Evolutionary conservation across 1,140 invertebrate species (phyloP).

Genomic region (Zaprionus ghesquierei): DNA sequence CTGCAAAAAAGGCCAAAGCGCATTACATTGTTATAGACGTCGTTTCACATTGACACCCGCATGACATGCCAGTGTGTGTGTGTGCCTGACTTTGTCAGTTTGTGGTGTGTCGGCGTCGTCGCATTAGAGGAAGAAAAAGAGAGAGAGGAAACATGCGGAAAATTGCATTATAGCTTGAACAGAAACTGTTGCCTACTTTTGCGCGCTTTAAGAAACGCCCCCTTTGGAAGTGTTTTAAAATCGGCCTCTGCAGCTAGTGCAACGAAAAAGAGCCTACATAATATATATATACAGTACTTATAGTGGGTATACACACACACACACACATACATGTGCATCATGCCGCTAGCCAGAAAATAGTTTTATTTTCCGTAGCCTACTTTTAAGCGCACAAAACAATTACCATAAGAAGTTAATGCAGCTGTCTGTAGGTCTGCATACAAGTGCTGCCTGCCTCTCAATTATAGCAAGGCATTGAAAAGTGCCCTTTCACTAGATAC

Average conservation of each 20-base stretch:
- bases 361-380: slow-evolving; percentile 21
- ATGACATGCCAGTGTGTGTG: background rate
- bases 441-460: background rate
- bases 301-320: background rate
- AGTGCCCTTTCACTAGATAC: background rate
- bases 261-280: background rate
- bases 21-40: slow-evolving; percentile 26
- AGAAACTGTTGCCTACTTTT: slow-evolving; percentile 35
- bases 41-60: slow-evolving; percentile 4
- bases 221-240: background rate
- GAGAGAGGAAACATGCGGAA: too few relatives aligned
- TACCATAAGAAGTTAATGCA: background rate
- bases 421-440: background rate
- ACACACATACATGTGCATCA: background rate
- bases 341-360: background rate
- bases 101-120: background rate
- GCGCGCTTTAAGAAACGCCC: slow-evolving; percentile 4
- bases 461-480: background rate
- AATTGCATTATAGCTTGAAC: slow-evolving; percentile 24
- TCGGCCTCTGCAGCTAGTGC: background rate
- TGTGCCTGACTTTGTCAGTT: background rate
- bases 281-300: background rate
- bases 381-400: slow-evolving; percentile 12
- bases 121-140: background rate
- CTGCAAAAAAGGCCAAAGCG: slow-evolving; percentile 30